Evolutionary conservation across 2,888 invertebrate species (phyloP), one percentile per base, ranked within the genome.

Genomic region (Lithophane ornitopus): DNA sequence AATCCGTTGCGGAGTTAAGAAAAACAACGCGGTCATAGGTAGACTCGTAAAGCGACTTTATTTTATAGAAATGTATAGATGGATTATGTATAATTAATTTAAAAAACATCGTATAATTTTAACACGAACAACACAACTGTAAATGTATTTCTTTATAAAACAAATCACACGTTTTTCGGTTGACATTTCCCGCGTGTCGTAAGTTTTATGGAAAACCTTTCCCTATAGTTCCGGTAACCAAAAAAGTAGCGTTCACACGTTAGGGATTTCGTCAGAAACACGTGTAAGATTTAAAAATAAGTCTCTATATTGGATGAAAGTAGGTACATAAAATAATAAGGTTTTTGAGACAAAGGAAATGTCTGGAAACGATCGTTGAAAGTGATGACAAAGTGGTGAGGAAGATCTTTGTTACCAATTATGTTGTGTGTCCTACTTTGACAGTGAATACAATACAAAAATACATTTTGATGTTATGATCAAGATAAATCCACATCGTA

Each of bases 251-350:
- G 26, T 28, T 22, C 12, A 75, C 44, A 44, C 52, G 34, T 34
- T 44, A 39, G 52, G 34, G 58, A 68, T 54, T 69, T 52, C 11
- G 11, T 44, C 69, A 28, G 46, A 1, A 62, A 49, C 28, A 70
- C 12, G 62, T 63, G 54, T 62, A 22, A 76, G 6, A 34, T 28
- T 70, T n/a, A 56, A 54, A 28, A 78, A 62, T 54, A 56, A 46
- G 14, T 14, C 22, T 26, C 19, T 9, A 9, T 26, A 12, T 46
- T 28, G 34, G 34, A 39, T 9, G 22, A 19, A 19, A 16, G 16
- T 19, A 49, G 22, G 3, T 19, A 22, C n/a, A 39, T 49, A n/a
- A 46, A 46, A 44, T 62, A 56, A 22, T 9, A 46, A 76, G 26
- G 26, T 6, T 19, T 68, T 34, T 26, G 22, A 16, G n/a, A 44